Evolutionary conservation across 2,888 invertebrate species (phyloP).

Genomic region (Tenthredo livida): DNA sequence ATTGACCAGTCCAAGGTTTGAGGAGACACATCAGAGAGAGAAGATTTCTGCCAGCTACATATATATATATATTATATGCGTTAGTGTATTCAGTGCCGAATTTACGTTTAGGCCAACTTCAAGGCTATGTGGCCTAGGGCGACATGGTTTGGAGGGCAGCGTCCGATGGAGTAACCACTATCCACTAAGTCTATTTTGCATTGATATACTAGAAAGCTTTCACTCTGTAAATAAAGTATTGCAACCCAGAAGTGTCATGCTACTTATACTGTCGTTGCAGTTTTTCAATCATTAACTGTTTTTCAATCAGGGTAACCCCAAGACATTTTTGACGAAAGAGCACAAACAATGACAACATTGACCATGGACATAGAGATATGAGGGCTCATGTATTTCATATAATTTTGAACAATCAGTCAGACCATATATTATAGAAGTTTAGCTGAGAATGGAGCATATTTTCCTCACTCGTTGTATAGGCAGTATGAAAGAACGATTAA

Average conservation of each 20-base stretch:
- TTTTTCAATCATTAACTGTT: neutral
- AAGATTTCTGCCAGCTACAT: neutral
- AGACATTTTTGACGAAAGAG: neutral
- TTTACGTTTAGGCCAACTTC: neutral
- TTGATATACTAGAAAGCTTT: slow-evolving; percentile 15
- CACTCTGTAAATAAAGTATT: neutral
- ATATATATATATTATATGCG: neutral
- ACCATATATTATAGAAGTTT: too few species aligned
- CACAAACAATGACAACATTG: neutral
- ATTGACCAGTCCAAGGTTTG: slow-evolving; percentile 15
- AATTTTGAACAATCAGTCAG: too few species aligned
- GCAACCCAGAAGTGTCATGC: neutral
- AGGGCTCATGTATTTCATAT: neutral
- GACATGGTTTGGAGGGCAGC: neutral
- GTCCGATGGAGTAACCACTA: neutral
- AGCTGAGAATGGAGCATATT: too few species aligned
- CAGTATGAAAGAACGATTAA: neutral
- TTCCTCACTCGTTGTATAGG: neutral
- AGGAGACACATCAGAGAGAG: neutral
- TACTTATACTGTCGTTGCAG: neutral
- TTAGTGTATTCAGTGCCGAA: neutral
- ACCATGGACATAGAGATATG: neutral
- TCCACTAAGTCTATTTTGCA: neutral
- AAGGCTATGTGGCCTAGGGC: slow-evolving; percentile 1
- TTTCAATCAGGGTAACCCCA: neutral